A percentile compares a stretch with the other conserved stretches of the same genome.
Evolutionary conservation across 2,797 vertebrate species (phyloP).

Genomic region (Euthynnus affinis): DNA sequence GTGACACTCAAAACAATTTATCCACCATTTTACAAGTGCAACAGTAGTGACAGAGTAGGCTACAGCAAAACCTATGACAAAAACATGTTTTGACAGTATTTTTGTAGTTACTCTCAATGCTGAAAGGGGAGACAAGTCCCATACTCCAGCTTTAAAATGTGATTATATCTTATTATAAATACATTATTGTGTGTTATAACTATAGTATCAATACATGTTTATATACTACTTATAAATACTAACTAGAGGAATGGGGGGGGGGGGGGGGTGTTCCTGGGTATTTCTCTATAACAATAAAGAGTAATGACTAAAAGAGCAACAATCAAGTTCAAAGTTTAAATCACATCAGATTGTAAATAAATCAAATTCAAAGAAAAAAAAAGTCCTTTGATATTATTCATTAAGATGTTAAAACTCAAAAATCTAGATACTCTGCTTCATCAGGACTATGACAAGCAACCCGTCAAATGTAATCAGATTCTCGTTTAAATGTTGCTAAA

Average conservation of each 20-base stretch:
- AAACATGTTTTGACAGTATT: too few species aligned
- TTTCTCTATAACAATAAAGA: constrained; percentile 1
- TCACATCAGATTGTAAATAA: not conserved
- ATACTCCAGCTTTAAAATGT: not conserved
- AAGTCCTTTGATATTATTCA: not conserved
- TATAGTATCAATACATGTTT: not conserved
- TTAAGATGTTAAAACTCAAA: not conserved
- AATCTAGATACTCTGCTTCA: not conserved
- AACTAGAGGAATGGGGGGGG: too few species aligned
- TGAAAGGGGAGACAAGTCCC: too few species aligned
- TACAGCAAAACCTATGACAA: too few species aligned
- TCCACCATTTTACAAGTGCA: too few species aligned
- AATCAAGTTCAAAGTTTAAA: not conserved
- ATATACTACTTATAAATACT: not conserved
- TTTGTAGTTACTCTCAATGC: too few species aligned
- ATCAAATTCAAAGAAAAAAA: constrained; percentile 1
- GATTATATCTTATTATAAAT: not conserved
- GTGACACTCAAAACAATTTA: too few species aligned
- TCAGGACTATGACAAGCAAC: not conserved
- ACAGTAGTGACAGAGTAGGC: too few species aligned
- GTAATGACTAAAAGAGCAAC: not conserved
- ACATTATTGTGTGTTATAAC: not conserved
- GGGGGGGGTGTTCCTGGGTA: too few species aligned
- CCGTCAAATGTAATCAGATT: not conserved
- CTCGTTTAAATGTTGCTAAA: not conserved